phyloP scores from a whole-genome alignment of 1,140 invertebrate genomes.

The Drosophila nannoptera region DNA sequence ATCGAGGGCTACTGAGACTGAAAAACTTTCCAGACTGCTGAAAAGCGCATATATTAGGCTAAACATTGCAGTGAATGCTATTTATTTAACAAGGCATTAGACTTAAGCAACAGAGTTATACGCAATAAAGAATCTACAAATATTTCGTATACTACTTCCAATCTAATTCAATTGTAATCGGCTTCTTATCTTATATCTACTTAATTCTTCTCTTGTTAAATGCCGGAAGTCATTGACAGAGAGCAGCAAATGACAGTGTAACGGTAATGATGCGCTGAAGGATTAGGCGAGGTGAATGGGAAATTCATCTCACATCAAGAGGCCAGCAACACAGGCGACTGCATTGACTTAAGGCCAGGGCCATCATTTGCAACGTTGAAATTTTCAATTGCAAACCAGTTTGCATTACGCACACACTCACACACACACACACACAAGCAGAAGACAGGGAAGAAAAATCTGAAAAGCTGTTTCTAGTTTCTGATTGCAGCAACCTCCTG shows the following conservation, averaged over 20 bases:
- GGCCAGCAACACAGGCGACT: slow-evolving; percentile 38
- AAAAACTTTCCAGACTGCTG: slow-evolving; percentile 56
- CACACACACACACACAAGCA: slow-evolving; percentile 6
- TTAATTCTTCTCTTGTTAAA: too few relatives aligned
- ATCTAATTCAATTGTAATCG: neutral
- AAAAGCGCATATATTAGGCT: slow-evolving; percentile 49
- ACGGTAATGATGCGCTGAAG: slow-evolving; percentile 56
- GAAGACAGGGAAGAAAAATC: slow-evolving; percentile 16
- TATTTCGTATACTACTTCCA: neutral
- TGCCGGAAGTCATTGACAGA: neutral
- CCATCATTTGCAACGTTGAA: slow-evolving; percentile 36
- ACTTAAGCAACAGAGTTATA: slow-evolving; percentile 18
- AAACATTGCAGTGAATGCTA: slow-evolving; percentile 28
- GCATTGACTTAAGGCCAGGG: slow-evolving; percentile 55
- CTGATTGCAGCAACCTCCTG: slow-evolving; percentile 53
- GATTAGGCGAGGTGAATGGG: slow-evolving; percentile 40
- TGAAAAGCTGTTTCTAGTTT: slow-evolving; percentile 53
- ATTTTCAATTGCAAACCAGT: slow-evolving; percentile 45
- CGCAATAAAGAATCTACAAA: slow-evolving; percentile 5
- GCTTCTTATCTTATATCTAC: too few relatives aligned
- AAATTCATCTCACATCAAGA: slow-evolving; percentile 42
- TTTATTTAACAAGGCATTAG: slow-evolving; percentile 23
- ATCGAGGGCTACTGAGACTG: slow-evolving; percentile 70
- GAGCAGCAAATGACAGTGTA: neutral
- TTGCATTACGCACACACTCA: slow-evolving; percentile 21